A percentile compares a stretch with the other conserved stretches of the same genome.
Conservation (phyloP, 2,888 invertebrate species). For the Cotesia congregata region DNA sequence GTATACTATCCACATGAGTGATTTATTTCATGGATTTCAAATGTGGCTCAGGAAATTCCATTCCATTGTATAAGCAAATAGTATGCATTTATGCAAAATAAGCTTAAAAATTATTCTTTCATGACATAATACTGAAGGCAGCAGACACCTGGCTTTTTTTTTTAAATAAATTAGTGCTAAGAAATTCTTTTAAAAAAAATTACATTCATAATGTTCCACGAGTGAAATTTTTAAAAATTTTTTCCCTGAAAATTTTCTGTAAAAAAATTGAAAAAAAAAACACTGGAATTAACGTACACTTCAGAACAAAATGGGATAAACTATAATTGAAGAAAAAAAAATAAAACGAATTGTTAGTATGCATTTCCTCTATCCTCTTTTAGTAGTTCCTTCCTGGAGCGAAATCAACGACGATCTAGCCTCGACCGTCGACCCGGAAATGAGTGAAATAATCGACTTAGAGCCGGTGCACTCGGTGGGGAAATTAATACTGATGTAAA, state of each 20-base stretch:
- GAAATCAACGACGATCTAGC: slow-evolving; percentile 17
- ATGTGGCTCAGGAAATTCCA: background rate
- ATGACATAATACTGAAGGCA: too few species aligned
- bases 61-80: too few species aligned
- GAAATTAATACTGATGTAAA: slow-evolving; percentile 44
- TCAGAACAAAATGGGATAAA: background rate
- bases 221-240: too few species aligned
- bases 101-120: too few species aligned
- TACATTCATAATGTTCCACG: too few species aligned
- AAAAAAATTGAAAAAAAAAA: too few species aligned
- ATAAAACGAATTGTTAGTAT: background rate
- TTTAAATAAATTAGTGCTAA: too few species aligned
- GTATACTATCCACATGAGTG: background rate
- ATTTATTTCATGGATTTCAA: background rate
- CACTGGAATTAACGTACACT: too few species aligned
- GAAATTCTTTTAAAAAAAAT: too few species aligned
- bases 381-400: slow-evolving; percentile 17
- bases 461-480: slow-evolving; percentile 26
- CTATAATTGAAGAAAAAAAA: background rate
- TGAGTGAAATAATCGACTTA: slow-evolving; percentile 44
- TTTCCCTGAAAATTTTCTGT: too few species aligned
- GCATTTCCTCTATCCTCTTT: slow-evolving; percentile 11
- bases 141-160: too few species aligned
- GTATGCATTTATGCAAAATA: too few species aligned
- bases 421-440: slow-evolving; percentile 32